Evolutionary conservation across 2,113 vertebrate species (phyloP).

Genomic region (Phylloscopus trochiloides): DNA sequence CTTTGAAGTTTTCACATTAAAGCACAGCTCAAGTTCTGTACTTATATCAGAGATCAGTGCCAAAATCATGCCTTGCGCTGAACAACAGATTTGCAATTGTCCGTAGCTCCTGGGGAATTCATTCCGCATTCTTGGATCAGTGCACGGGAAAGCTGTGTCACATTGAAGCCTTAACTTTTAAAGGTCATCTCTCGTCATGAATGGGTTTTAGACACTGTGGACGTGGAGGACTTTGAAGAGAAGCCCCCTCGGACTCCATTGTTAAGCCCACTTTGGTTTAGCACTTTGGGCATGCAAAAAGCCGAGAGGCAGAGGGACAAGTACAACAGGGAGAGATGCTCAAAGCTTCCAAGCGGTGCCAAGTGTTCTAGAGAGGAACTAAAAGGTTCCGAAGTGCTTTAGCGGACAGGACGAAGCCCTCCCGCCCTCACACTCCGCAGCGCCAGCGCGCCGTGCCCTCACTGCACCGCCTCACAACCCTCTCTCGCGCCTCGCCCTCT

Average conservation of each 20-base stretch:
- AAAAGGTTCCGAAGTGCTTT: background rate
- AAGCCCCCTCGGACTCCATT: background rate
- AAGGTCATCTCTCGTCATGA: background rate
- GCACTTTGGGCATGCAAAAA: background rate
- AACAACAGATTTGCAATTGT: background rate
- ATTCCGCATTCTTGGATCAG: background rate
- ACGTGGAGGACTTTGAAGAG: rapidly evolving
- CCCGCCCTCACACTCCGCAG: background rate
- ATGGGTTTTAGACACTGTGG: background rate
- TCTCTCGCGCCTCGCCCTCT: background rate
- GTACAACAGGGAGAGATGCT: background rate
- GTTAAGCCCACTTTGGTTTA: background rate
- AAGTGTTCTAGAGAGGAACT: background rate
- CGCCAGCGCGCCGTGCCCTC: rapidly evolving
- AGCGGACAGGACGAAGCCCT: no score
- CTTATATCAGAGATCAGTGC: background rate
- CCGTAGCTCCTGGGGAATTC: background rate
- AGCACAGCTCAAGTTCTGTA: background rate
- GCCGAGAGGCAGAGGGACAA: background rate
- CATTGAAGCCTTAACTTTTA: background rate
- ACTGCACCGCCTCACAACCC: background rate
- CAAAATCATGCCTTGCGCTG: background rate
- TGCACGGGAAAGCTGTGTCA: background rate
- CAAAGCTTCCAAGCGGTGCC: no score
- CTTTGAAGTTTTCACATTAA: background rate